A percentile compares a stretch with the other conserved stretches of the same genome.
Evolutionary conservation across 2,888 invertebrate species (phyloP).

Genomic region (Thymelicus acteon): DNA sequence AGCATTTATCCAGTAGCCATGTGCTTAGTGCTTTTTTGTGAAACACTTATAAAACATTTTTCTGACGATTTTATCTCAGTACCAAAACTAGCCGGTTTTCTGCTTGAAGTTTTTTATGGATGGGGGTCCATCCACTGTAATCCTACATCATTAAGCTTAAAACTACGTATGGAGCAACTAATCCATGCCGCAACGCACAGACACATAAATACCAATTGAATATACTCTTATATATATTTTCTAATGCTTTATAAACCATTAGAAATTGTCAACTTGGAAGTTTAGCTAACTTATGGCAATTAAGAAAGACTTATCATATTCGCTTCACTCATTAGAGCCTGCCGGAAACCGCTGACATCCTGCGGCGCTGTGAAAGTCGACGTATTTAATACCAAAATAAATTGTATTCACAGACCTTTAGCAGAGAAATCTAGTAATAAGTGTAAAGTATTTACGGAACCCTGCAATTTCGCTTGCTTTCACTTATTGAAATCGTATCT

Average conservation of each 20-base stretch:
- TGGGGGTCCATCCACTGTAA: no score
- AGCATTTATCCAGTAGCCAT: no score
- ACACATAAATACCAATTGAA: no score
- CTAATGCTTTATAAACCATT: neutral
- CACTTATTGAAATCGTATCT: constrained; percentile 67
- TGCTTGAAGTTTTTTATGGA: no score
- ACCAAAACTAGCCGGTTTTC: no score
- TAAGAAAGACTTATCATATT: constrained; percentile 27
- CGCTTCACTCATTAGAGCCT: constrained; percentile 23
- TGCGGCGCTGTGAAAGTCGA: constrained; percentile 42
- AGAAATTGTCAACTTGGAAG: constrained; percentile 7
- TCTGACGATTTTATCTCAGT: no score
- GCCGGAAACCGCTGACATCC: constrained; percentile 32
- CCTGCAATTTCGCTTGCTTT: constrained; percentile 71
- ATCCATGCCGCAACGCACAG: no score
- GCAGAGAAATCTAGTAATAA: constrained; percentile 67
- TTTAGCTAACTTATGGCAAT: constrained; percentile 11
- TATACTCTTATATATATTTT: no score
- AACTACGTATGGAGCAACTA: no score
- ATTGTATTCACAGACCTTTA: constrained; percentile 64
- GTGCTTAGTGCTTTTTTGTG: no score
- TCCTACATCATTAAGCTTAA: no score
- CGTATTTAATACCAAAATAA: constrained; percentile 47
- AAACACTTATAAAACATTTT: no score
- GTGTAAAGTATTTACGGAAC: constrained; percentile 62